phyloP scores from a whole-genome alignment of 2,797 vertebrate genomes.

The Petrocephalus schoutedeni region DNA sequence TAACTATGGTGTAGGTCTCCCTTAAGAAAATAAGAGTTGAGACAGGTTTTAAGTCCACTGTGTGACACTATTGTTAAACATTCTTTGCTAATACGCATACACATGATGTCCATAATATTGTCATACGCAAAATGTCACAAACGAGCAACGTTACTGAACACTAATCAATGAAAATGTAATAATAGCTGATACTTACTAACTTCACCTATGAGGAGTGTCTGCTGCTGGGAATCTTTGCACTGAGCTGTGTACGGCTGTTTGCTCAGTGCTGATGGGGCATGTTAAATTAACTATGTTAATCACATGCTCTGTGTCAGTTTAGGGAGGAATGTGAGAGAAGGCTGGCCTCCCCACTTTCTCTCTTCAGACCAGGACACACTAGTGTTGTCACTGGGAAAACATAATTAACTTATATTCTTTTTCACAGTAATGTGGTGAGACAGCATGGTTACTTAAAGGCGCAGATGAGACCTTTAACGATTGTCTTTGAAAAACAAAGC shows the following conservation, averaged over 20 bases:
- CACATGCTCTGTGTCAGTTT: constrained; percentile 44
- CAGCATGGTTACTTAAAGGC: not conserved
- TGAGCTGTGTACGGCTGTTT: constrained; percentile 24
- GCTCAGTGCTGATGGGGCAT: constrained; percentile 13
- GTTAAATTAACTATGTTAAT: constrained; percentile 28
- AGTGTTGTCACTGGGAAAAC: not conserved
- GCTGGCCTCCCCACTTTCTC: constrained; percentile 3
- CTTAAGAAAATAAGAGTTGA: not conserved
- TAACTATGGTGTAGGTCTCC: not conserved
- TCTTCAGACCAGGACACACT: not conserved
- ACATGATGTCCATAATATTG: not conserved
- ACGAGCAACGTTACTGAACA: not conserved
- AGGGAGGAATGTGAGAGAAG: constrained; percentile 22
- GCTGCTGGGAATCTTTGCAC: constrained; percentile 17
- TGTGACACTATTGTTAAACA: not conserved
- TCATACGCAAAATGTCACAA: not conserved
- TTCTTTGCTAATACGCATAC: not conserved
- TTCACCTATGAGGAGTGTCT: not conserved
- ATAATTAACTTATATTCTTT: not conserved
- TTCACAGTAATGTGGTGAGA: not conserved
- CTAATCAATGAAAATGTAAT: not conserved
- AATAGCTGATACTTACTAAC: constrained; percentile 29
- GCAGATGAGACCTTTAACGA: not conserved
- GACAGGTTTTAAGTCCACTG: not conserved
- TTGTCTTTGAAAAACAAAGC: not conserved